Base-by-base conservation (phyloP, 2,797 vertebrate species). In the Coregonus suidteri region DNA sequence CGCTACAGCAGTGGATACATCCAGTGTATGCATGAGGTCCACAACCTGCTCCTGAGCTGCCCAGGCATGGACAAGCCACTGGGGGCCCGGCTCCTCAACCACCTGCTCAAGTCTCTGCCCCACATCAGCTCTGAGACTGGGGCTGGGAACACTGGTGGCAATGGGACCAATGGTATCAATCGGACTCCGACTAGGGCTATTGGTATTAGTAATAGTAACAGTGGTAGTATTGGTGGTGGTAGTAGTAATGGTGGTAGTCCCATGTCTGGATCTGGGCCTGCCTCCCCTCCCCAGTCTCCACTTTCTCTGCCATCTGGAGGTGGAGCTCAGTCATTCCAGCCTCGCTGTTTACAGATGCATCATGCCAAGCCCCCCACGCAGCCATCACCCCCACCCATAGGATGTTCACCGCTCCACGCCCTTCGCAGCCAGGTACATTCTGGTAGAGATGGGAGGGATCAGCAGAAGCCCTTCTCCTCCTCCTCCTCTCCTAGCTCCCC, bases 1-100 rank as follows among this genome's bases (percentile, higher is more conserved):
- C 86, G 90, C 34, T 91, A 89, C 82, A 87, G 90, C 56, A 89
- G 82, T 14, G 90, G 90, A 41, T 91, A 91, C 75, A 91, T 91
- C 68, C 90, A 91, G 71, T 91, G 90, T 84, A 91, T 91, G 88
- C 90, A 91, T 1, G 90, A 91, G 83, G 90, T 91, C 25, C 90
- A 91, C 78, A 91, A 91, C 76, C 82, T 91, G 65, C 88, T 91
- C 5, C 79, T 90, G 34, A 90, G 79, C 83, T 91, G 88, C 81
- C 84, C 87, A 2, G 87, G 90, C 20, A 86, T 90, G 90, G 90
- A 91, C 84, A 89, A 91, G 83, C 79, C 84, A 37, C 78, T 89
- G 51, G 90, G 90, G 0, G 90, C 88, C 4, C 82, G 88, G 6
- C 84, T 91, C n/a, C 79, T 91, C n/a, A 91, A 90, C 85, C 90